phyloP scores from a whole-genome alignment of 2,888 invertebrate genomes.

The Eugnorisma glareosa region DNA sequence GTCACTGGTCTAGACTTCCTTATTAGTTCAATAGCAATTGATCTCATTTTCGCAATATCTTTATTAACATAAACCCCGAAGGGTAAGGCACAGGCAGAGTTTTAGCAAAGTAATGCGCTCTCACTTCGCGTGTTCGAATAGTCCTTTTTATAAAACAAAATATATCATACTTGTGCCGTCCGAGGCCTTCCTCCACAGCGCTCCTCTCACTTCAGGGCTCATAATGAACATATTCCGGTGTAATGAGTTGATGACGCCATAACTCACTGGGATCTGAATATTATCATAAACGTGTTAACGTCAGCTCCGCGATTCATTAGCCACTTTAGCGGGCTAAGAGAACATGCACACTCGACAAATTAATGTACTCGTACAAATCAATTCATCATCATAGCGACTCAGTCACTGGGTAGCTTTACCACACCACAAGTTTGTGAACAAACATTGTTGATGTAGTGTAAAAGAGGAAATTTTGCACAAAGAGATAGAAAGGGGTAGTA shows the following conservation, averaged over 20 bases:
- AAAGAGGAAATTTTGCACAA: neutral
- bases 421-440: constrained; percentile 1
- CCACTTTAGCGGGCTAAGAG: constrained; percentile 45
- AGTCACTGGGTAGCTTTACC: neutral
- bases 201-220: neutral
- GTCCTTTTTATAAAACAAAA: neutral
- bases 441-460: neutral
- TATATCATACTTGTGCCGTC: neutral
- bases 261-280: constrained; percentile 58
- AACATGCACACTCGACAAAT: constrained; percentile 1
- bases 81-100: neutral
- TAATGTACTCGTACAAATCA: neutral
- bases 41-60: neutral
- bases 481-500: neutral
- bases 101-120: neutral
- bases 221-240: constrained; percentile 22
- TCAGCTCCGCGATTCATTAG: constrained; percentile 64
- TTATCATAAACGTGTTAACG: constrained; percentile 65
- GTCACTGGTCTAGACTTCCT: neutral
- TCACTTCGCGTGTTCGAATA: neutral
- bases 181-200: neutral
- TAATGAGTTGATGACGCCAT: constrained; percentile 57
- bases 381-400: neutral
- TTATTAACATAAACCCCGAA: neutral
- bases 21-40: neutral